phyloP scores from a whole-genome alignment of 2,797 vertebrate genomes.

The Helostoma temminkii region DNA sequence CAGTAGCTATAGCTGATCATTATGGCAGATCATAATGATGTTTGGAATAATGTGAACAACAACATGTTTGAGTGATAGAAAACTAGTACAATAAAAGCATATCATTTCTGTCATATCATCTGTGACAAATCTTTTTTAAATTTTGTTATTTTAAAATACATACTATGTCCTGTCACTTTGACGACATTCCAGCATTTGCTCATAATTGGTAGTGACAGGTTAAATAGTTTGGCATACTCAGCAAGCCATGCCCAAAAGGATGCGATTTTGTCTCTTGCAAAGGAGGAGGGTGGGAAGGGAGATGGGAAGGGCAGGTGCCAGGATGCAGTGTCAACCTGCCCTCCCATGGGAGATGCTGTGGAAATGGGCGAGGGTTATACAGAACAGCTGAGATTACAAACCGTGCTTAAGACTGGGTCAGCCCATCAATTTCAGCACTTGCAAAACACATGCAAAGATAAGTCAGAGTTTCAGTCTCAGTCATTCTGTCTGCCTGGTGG shows the following conservation, averaged over 20 bases:
- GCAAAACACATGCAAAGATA: conserved; percentile 83
- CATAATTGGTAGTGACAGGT: conserved; percentile 81
- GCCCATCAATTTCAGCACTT: conserved; percentile 76
- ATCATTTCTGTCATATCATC: conserved; percentile 74
- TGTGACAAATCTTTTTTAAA: conserved; percentile 71
- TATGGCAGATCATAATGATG: conserved; percentile 59
- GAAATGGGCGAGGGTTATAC: conserved; percentile 49
- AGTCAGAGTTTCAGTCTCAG: conserved; percentile 62
- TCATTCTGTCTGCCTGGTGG: conserved; percentile 50
- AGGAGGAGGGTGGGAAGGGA: conserved; percentile 19
- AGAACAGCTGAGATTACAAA: conserved; percentile 82
- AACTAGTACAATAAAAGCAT: conserved; percentile 84
- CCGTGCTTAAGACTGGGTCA: conserved; percentile 78
- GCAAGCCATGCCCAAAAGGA: conserved; percentile 86
- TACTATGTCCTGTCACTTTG: conserved; percentile 80
- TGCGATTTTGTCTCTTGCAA: conserved; percentile 82
- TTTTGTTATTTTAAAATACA: conserved; percentile 80
- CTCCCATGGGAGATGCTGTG: conserved; percentile 35
- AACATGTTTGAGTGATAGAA: conserved; percentile 81
- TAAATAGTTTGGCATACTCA: conserved; percentile 84
- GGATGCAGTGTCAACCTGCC: conserved; percentile 69
- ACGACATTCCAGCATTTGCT: conserved; percentile 86
- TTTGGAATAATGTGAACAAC: conserved; percentile 62
- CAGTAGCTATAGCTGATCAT: conserved; percentile 53
- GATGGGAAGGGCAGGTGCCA: conserved; percentile 52